Conservation (phyloP, 2,888 invertebrate genomes). For the Laspeyria flexula region DNA sequence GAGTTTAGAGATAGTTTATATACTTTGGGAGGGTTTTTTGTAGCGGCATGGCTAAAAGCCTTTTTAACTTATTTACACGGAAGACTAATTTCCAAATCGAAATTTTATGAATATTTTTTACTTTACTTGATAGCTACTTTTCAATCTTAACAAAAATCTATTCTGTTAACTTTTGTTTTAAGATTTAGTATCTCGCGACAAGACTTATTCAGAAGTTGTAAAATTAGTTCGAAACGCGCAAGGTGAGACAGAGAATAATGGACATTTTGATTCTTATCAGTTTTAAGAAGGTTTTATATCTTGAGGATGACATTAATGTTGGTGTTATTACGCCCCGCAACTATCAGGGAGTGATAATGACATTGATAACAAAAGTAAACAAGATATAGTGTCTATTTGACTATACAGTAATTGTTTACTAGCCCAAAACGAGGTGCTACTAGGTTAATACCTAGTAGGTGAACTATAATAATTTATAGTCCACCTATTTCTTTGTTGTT, state of each 20-base stretch:
- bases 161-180: slow-evolving; percentile 10
- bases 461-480: no score
- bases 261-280: slow-evolving; percentile 33
- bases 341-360: slow-evolving; percentile 44
- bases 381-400: slow-evolving; percentile 4
- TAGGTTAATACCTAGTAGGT: no score
- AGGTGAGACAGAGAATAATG: slow-evolving; percentile 18
- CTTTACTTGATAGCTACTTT: no score
- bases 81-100: no score
- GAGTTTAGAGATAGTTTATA: no score
- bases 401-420: slow-evolving; percentile 20
- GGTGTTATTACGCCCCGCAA: slow-evolving; percentile 28
- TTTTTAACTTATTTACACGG: no score
- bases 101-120: no score
- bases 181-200: slow-evolving; percentile 6
- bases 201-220: slow-evolving; percentile 20
- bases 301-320: slow-evolving; percentile 22
- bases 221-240: slow-evolving; percentile 11
- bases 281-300: slow-evolving; percentile 18
- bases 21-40: no score
- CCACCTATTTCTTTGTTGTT: no score
- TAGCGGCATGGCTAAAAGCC: no score
- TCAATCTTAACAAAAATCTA: slow-evolving; percentile 12
- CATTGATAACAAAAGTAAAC: slow-evolving; percentile 42
- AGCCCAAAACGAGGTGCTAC: neutral